These are phyloP conservation scores for Halocaridina rubra DNA, from an alignment of 2,888 invertebrate genomes.

Conservation along the genomic window DNA sequence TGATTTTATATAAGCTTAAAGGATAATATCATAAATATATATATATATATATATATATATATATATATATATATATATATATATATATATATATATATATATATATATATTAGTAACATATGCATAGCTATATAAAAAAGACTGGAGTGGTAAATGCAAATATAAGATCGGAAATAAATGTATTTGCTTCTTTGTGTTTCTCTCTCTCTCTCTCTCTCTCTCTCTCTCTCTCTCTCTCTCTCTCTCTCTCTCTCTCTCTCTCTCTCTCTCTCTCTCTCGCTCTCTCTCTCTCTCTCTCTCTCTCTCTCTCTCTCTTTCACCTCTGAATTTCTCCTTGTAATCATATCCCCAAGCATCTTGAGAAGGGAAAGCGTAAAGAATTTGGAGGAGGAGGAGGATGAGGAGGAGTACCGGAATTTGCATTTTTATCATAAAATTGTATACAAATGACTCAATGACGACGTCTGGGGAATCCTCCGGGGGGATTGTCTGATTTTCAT, in stretches of 20 bases:
- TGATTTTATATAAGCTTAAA: not conserved
- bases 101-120: not conserved
- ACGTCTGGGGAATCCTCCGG: too few relatives aligned
- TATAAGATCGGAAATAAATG: not conserved
- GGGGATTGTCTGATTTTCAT: too few relatives aligned
- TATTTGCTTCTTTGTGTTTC: too few relatives aligned
- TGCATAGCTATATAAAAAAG: not conserved
- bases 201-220: not conserved
- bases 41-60: not conserved
- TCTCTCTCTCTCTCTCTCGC: not conserved
- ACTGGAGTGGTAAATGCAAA: too few relatives aligned
- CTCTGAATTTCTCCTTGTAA: not conserved
- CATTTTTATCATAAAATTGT: conserved; percentile 33
- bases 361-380: not conserved
- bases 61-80: not conserved
- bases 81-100: not conserved
- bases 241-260: not conserved
- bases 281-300: not conserved
- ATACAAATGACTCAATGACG: conserved; percentile 30
- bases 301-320: not conserved
- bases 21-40: not conserved
- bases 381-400: not conserved
- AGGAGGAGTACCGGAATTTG: not conserved
- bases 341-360: too few relatives aligned
- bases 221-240: not conserved